Base-by-base conservation (phyloP, 2,113 vertebrate genomes). In the Coregonus clupeaformis region DNA sequence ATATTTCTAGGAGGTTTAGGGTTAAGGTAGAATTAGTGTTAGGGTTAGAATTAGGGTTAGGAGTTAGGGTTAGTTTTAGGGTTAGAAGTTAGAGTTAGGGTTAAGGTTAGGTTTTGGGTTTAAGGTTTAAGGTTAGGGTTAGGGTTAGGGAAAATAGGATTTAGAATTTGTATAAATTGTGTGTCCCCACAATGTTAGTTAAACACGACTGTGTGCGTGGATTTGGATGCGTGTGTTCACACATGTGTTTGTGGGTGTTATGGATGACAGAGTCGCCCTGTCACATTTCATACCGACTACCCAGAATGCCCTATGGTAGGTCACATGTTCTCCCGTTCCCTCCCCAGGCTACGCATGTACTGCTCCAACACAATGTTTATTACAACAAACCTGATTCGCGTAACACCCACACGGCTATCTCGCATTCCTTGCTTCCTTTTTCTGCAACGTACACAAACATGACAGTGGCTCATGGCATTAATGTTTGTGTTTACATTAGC, bases 401-500 rank as follows among this genome's bases (percentile, higher is more conserved):
- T 36, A 5, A 49, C 70, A 42, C 42, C 62, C 68, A 67, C 30
- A 65, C 65, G 36, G 36, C 69, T 68, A 32, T 47, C 68, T 74
- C 36, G 0, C 74, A 81, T 86, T 85, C 80, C 77, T 59, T 52
- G 1, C 16, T 5, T 18, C 49, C 4, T 27, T 14, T 30, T 1
- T 7, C 36, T 62, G 74, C 45, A 76, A 70, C 18, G 45, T 71
- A 77, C 73, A 74, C 83, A 73, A 57, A 77, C 36, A 79, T 69
- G 80, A 81, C 80, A 73, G 77, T 22, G 3, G 24, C 71, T 80
- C 75, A 11, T 65, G 68, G 69, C 5, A 1, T 65, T 1, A 4
- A 66, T 72, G 77, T 77, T 86, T 69, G 73, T 82, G 71, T 80
- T 86, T 87, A 82, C 77, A 52, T 75, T 71, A 72, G 20, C 72